A percentile compares a stretch with the other conserved stretches of the same genome.
Evolutionary conservation across 2,113 vertebrate species (phyloP).

Genomic region (Dipodomys ordii): DNA sequence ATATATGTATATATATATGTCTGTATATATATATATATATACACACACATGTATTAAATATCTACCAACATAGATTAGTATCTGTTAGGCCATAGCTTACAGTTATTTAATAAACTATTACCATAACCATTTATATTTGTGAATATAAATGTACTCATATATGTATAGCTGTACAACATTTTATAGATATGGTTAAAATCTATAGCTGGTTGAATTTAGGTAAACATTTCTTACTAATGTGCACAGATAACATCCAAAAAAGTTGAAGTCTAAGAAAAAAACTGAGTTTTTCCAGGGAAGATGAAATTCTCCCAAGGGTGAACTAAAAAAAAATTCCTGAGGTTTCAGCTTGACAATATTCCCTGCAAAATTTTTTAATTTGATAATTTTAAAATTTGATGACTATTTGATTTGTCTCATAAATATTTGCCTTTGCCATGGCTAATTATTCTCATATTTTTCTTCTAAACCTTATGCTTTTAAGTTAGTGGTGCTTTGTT

Average conservation of each 20-base stretch:
- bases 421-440: neutral
- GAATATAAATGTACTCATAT: neutral
- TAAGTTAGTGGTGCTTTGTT: neutral
- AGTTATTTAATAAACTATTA: neutral
- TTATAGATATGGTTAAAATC: neutral
- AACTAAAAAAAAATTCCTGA: neutral
- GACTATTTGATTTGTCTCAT: neutral
- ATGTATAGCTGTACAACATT: neutral
- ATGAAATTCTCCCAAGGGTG: neutral
- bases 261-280: neutral
- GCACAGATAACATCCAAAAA: neutral
- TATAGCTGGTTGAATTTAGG: neutral
- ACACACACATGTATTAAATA: too few species aligned
- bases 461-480: neutral
- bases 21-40: neutral
- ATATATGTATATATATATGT: neutral
- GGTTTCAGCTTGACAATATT: neutral
- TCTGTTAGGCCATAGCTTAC: neutral
- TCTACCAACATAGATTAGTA: too few species aligned
- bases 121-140: neutral
- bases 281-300: neutral
- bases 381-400: slow-evolving; percentile 2
- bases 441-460: neutral
- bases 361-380: neutral
- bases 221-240: neutral